These are phyloP conservation scores for Ceratitis capitata DNA, from an alignment of 1,140 invertebrate genomes.

Conservation along the genomic window DNA sequence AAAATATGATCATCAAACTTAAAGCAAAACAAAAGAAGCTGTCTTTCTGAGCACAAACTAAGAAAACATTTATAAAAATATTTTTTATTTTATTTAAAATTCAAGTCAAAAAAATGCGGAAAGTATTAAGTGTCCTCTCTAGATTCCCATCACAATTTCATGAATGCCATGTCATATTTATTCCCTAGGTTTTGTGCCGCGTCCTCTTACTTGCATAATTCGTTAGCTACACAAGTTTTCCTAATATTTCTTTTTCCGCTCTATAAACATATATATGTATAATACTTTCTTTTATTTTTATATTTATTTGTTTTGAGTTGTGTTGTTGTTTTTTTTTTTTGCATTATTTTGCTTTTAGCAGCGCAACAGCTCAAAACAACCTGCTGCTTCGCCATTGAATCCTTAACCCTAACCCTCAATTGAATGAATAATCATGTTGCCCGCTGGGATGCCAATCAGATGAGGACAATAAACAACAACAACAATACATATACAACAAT, in stretches of 20 bases:
- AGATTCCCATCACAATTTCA: too few species aligned
- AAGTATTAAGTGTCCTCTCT: too few species aligned
- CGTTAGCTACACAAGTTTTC: too few species aligned
- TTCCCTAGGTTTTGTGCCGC: not conserved
- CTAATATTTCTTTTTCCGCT: too few species aligned
- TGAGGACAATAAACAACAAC: not conserved
- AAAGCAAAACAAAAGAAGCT: too few species aligned
- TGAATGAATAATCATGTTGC: not conserved
- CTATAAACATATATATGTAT: too few species aligned
- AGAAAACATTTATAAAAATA: too few species aligned
- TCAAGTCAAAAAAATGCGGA: too few species aligned
- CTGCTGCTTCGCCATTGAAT: conserved; percentile 17
- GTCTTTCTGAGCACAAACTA: too few species aligned
- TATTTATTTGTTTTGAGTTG: not conserved
- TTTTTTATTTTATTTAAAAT: too few species aligned
- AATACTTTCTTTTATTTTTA: not conserved
- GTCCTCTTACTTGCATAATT: not conserved
- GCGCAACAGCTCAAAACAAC: not conserved
- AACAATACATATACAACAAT: not conserved
- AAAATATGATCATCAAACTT: too few species aligned
- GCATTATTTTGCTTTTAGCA: not conserved
- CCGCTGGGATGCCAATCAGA: conserved; percentile 15
- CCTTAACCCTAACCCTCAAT: conserved; percentile 35
- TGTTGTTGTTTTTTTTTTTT: not conserved
- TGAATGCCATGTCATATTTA: not conserved